Evolutionary conservation across 2,888 invertebrate species (phyloP).

Genomic region (Oscheius sp.): DNA sequence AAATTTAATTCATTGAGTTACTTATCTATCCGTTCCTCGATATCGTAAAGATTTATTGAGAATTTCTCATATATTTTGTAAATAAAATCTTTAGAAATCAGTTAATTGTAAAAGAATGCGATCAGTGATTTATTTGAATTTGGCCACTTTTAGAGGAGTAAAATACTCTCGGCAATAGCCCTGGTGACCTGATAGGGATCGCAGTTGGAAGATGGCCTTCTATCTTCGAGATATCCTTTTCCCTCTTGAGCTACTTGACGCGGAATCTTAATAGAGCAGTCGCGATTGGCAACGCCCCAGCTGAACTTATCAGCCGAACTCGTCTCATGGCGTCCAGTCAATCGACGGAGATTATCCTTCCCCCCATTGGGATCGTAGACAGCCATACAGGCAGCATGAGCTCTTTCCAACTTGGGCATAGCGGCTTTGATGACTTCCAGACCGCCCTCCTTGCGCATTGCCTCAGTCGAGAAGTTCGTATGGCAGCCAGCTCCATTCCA

Average conservation of each 20-base stretch:
- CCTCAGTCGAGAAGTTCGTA: conserved; percentile 90
- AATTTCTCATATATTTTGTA: too few relatives aligned
- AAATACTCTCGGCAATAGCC: conserved; percentile 52
- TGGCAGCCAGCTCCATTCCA: conserved; percentile 97
- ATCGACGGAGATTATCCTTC: conserved; percentile 90
- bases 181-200: conserved; percentile 63
- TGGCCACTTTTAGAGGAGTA: conserved; percentile 34
- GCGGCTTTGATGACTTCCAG: conserved; percentile 51
- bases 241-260: conserved; percentile 63
- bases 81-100: too few relatives aligned
- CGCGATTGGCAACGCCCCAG: conserved; percentile 67
- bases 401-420: conserved; percentile 80
- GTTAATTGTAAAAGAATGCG: too few relatives aligned
- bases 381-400: conserved; percentile 81
- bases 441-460: conserved; percentile 78
- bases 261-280: conserved; percentile 65
- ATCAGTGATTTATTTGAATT: too few relatives aligned
- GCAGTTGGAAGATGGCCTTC: conserved; percentile 68
- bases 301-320: conserved; percentile 95
- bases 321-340: conserved; percentile 93
- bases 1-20: too few relatives aligned
- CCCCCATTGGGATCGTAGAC: conserved; percentile 81
- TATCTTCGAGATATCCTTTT: conserved; percentile 66
- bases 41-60: too few relatives aligned
- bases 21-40: too few relatives aligned